phyloP scores from a whole-genome alignment of 2,888 invertebrate genomes.

The Parnassius mnemosyne region DNA sequence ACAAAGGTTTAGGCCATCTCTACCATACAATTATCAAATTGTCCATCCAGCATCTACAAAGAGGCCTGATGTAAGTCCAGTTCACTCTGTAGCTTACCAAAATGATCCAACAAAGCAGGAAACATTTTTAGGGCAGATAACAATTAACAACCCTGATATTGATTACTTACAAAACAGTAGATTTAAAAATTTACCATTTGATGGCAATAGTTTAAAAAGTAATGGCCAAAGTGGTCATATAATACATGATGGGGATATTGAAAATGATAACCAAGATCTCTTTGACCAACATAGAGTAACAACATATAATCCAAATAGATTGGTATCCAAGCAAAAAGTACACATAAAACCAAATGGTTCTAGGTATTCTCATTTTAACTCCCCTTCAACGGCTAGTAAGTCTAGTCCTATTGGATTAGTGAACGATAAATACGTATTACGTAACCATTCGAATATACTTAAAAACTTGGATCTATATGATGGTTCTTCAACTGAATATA shows the following conservation, averaged over 20 bases:
- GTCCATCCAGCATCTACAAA: conserved; percentile 74
- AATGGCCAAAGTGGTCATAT: conserved; percentile 69
- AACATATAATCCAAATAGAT: conserved; percentile 71
- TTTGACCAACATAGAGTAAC: conserved; percentile 71
- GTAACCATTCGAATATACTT: conserved; percentile 42
- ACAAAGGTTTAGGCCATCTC: conserved; percentile 65
- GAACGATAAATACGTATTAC: conserved; percentile 43
- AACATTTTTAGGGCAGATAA: conserved; percentile 83
- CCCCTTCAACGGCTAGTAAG: conserved; percentile 39
- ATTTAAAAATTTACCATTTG: conserved; percentile 72
- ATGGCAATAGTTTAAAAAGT: conserved; percentile 73
- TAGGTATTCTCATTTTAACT: conserved; percentile 52
- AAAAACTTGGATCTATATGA: conserved; percentile 47
- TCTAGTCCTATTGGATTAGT: conserved; percentile 40
- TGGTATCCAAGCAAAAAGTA: conserved; percentile 61
- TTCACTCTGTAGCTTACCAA: conserved; percentile 79
- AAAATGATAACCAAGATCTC: conserved; percentile 67
- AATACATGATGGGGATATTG: conserved; percentile 62
- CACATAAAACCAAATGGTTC: conserved; percentile 56
- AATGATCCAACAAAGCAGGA: conserved; percentile 82
- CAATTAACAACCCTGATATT: conserved; percentile 81
- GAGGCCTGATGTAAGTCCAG: conserved; percentile 79
- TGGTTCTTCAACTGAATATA: conserved; percentile 70
- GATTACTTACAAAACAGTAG: conserved; percentile 69
- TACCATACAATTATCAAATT: conserved; percentile 70